Evolutionary conservation across 2,888 invertebrate species (phyloP).

Genomic region (Lepidochrysops patricia): DNA sequence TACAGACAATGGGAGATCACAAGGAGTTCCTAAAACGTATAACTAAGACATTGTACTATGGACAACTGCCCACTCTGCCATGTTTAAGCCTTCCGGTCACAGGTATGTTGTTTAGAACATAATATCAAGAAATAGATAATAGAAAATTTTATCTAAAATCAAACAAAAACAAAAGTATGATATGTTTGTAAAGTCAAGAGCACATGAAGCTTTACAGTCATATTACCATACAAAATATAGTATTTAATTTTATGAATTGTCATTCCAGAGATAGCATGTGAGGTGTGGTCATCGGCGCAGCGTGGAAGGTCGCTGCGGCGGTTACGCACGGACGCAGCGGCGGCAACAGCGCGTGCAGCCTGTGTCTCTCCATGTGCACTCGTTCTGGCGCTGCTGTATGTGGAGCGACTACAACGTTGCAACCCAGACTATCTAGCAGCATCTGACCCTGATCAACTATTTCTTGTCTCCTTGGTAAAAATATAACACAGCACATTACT

Average conservation of each 20-base stretch:
- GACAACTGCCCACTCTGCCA: constrained; percentile 81
- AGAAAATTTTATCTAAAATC: background rate
- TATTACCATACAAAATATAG: too few species aligned
- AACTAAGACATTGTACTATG: constrained; percentile 91
- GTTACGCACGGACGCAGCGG: constrained; percentile 84
- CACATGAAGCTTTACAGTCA: too few species aligned
- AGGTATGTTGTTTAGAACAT: constrained; percentile 65
- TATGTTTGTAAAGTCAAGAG: too few species aligned
- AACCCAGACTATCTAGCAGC: constrained; percentile 89
- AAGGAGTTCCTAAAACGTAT: constrained; percentile 87
- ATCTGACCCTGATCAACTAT: constrained; percentile 92
- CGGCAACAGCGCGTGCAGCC: constrained; percentile 83
- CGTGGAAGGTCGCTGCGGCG: constrained; percentile 84
- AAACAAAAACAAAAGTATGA: background rate
- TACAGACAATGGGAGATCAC: constrained; percentile 80
- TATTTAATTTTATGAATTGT: background rate
- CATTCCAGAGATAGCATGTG: constrained; percentile 84
- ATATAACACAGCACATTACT: too few species aligned
- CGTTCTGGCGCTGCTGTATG: constrained; percentile 92
- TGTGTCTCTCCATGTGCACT: constrained; percentile 94
- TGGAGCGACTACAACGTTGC: constrained; percentile 88
- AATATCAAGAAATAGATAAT: background rate
- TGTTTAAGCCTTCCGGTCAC: constrained; percentile 85
- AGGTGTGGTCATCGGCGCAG: constrained; percentile 86
- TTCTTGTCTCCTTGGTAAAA: constrained; percentile 93